A percentile compares a stretch with the other conserved stretches of the same genome.
phyloP scores from a whole-genome alignment of 2,888 invertebrate genomes.

The Sussaba pulchella region DNA sequence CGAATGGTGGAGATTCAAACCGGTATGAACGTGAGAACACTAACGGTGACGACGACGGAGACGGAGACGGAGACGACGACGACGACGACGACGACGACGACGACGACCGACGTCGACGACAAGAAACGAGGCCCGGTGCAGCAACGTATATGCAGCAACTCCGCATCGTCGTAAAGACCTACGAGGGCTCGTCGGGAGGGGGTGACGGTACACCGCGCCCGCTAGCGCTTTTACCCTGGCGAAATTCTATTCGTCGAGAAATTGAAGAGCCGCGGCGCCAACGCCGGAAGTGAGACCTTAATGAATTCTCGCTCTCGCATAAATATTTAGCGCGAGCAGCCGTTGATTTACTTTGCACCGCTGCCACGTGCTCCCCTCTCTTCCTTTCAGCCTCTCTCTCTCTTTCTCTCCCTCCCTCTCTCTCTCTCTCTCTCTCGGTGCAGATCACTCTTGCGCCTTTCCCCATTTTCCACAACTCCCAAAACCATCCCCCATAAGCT shows the following conservation, averaged over 20 bases:
- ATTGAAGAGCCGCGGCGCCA: constrained; percentile 54
- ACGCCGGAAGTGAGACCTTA: constrained; percentile 65
- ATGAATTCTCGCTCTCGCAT: constrained; percentile 70
- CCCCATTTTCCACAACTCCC: neutral
- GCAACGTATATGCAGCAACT: neutral
- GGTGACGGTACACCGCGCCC: constrained; percentile 8
- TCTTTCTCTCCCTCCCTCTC: constrained; percentile 16
- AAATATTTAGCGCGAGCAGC: constrained; percentile 69
- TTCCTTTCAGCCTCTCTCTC: constrained; percentile 1
- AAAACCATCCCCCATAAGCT: constrained; percentile 29
- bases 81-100: too few relatives aligned
- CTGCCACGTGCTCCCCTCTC: constrained; percentile 25
- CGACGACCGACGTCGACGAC: neutral
- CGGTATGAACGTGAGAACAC: constrained; percentile 35
- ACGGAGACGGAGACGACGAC: neutral
- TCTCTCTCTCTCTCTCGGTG: constrained; percentile 2
- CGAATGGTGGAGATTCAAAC: constrained; percentile 28
- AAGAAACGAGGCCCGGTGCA: neutral
- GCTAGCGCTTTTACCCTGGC: constrained; percentile 32
- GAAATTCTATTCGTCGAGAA: constrained; percentile 64
- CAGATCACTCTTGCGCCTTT: neutral
- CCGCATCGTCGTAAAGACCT: constrained; percentile 6
- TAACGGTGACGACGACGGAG: constrained; percentile 6
- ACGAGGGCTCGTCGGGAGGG: constrained; percentile 9
- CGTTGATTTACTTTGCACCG: constrained; percentile 66